Conservation (phyloP, 2,797 vertebrate species). For the Sardinella longiceps region DNA sequence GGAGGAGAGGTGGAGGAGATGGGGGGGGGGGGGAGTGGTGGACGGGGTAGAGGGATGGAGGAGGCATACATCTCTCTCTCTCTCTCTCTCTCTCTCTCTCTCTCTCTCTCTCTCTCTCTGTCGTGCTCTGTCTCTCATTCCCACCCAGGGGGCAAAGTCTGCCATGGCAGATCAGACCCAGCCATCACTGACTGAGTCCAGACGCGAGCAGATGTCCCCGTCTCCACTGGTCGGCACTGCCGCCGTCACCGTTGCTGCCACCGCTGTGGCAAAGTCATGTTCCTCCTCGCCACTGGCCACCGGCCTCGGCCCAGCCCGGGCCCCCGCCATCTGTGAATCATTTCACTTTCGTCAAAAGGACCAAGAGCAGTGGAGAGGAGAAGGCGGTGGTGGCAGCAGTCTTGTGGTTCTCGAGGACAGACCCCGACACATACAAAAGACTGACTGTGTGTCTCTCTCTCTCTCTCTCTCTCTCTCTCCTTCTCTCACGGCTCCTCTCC, state of each 20-base stretch:
- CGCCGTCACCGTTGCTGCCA: not conserved
- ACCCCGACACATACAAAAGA: slow-evolving; percentile 34
- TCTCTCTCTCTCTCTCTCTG: too few relatives aligned
- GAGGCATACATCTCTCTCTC: not conserved
- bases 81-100: not conserved
- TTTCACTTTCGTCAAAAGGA: slow-evolving; percentile 35
- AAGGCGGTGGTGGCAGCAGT: not conserved
- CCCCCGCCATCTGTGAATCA: slow-evolving; percentile 57
- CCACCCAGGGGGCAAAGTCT: slow-evolving; percentile 40
- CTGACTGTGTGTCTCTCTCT: slow-evolving; percentile 3
- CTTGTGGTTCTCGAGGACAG: slow-evolving; percentile 25
- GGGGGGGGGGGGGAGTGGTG: too few relatives aligned
- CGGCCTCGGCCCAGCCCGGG: slow-evolving; percentile 42
- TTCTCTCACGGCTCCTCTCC: slow-evolving; percentile 5
- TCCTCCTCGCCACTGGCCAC: slow-evolving; percentile 42
- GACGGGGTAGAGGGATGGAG: not conserved
- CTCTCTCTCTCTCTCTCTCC: not conserved
- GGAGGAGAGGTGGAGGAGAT: slow-evolving; percentile 29
- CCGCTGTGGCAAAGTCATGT: slow-evolving; percentile 47
- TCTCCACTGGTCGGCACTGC: slow-evolving; percentile 11
- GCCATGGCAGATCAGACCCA: slow-evolving; percentile 51
- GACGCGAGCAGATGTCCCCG: slow-evolving; percentile 49
- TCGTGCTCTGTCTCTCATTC: slow-evolving; percentile 35
- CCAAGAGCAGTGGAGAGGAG: not conserved
- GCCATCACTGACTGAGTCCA: slow-evolving; percentile 40